These are phyloP conservation scores for Microctenopoma steveboyesi DNA, from an alignment of 2,797 vertebrate genomes.

Conservation along the genomic window DNA sequence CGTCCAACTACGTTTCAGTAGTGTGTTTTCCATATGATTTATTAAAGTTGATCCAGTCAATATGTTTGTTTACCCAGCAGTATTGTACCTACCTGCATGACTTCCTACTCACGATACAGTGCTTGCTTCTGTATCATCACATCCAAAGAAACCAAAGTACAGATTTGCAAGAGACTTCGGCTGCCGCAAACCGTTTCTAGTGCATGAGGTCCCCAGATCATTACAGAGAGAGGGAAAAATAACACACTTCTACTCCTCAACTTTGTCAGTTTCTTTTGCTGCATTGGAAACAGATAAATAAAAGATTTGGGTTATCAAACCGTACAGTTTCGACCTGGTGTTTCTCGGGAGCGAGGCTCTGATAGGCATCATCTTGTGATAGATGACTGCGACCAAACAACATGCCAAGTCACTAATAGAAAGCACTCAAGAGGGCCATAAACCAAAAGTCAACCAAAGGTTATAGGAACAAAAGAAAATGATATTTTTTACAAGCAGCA, in stretches of 20 bases:
- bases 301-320: not conserved
- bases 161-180: slow-evolving; percentile 20
- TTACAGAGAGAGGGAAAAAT: not conserved
- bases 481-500: slow-evolving; percentile 11
- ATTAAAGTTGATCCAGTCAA: slow-evolving; percentile 34
- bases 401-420: slow-evolving; percentile 52
- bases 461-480: slow-evolving; percentile 41
- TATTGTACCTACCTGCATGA: slow-evolving; percentile 15
- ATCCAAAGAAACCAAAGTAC: slow-evolving; percentile 24
- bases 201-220: slow-evolving; percentile 44
- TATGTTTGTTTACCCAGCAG: slow-evolving; percentile 41
- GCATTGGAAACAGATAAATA: slow-evolving; percentile 25
- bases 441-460: slow-evolving; percentile 59
- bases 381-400: slow-evolving; percentile 32
- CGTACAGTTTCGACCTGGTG: not conserved
- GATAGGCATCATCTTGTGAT: slow-evolving; percentile 31
- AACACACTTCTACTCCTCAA: slow-evolving; percentile 3
- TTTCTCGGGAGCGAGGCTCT: slow-evolving; percentile 1
- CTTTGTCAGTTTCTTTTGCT: slow-evolving; percentile 23
- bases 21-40: slow-evolving; percentile 7
- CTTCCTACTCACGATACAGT: slow-evolving; percentile 21
- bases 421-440: slow-evolving; percentile 33
- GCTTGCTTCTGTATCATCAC: slow-evolving; percentile 7
- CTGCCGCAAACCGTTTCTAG: slow-evolving; percentile 38
- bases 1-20: not conserved